Evolutionary conservation across 2,888 invertebrate species (phyloP).

Genomic region (Drosophila multiciliata): DNA sequence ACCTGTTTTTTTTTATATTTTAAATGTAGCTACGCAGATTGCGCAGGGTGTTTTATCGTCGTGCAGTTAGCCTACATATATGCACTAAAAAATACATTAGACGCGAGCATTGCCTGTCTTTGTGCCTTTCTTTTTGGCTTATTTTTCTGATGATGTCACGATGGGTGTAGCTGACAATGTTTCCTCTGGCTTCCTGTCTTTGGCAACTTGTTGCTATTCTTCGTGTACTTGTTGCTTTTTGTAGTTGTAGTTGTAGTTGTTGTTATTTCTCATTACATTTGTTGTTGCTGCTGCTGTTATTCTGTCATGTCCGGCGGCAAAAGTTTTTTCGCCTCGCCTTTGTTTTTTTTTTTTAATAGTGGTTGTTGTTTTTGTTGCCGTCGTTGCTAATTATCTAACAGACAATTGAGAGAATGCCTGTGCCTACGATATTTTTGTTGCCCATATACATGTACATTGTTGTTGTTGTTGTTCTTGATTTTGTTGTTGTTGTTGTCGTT

Average conservation of each 20-base stretch:
- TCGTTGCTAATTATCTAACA: conserved; percentile 53
- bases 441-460: conserved; percentile 11
- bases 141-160: conserved; percentile 55
- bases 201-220: conserved; percentile 54
- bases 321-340: conserved; percentile 39
- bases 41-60: background rate
- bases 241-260: conserved; percentile 33
- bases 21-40: background rate
- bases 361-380: conserved; percentile 20
- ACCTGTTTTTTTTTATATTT: too few relatives aligned
- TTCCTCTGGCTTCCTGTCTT: conserved; percentile 64
- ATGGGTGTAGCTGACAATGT: conserved; percentile 48
- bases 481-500: conserved; percentile 21
- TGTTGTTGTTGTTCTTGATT: conserved; percentile 12
- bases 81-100: background rate
- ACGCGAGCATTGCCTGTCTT: too few relatives aligned
- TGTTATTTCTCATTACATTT: conserved; percentile 57
- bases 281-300: conserved; percentile 33
- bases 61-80: background rate
- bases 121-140: conserved; percentile 10
- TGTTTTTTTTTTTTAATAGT: background rate
- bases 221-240: conserved; percentile 23
- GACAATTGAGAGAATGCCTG: conserved; percentile 37
- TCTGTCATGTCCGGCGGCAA: conserved; percentile 62
- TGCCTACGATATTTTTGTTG: conserved; percentile 30